Evolutionary conservation across 2,888 invertebrate genomes (phyloP), one percentile per base, ranked within the genome.

Genomic region (Chydorus sphaericus): DNA sequence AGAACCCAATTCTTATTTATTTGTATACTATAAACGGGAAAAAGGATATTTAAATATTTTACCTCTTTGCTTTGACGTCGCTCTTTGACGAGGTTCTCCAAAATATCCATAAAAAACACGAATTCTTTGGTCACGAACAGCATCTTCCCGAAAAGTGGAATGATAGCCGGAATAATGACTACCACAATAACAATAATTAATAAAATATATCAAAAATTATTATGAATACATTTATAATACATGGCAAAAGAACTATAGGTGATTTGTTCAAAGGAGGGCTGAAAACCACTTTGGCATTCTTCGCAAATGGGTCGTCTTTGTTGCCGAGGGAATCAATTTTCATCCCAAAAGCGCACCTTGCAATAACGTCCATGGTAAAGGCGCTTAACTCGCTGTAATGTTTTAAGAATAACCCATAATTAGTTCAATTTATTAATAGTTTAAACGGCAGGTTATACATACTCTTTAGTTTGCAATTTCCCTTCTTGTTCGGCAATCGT

Each of bases 391-490:
- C 29, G n/a, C 52, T 52, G 28, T 30, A 23, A 50, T 11, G 29
- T 5, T 23, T 16, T 23, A 5, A 2, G 18, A 14, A 11, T 8
- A 49, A 16, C 26, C 16, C 10, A 10, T 11, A 33, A 11, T 11
- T 11, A n/a, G 36, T 11, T 33, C 10, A n/a, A 33, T 11, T 11
- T 10, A 11, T 33, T 14, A 33, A 33, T 10, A 33, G n/a, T 11
- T 33, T 33, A 8, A 11, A 28, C 10, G n/a, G 36, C 10, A n/a
- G n/a, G n/a, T n/a, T n/a, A n/a, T n/a, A n/a, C n/a, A n/a, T 33
- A 50, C 50, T 50, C 18, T 52, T 52, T 52, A 11, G 52, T 36
- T 8, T 52, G 18, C 20, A 52, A 33, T 33, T 30, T 52, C 7
- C 52, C 52, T 10, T 52, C 10, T 4, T 30, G 7, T 30, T 20